Percentiles rank a stretch among this genome's conserved stretches.
These are phyloP conservation scores for Perca schrenkii DNA, from an alignment of 2,113 vertebrate genomes.

Conservation along the genomic window DNA sequence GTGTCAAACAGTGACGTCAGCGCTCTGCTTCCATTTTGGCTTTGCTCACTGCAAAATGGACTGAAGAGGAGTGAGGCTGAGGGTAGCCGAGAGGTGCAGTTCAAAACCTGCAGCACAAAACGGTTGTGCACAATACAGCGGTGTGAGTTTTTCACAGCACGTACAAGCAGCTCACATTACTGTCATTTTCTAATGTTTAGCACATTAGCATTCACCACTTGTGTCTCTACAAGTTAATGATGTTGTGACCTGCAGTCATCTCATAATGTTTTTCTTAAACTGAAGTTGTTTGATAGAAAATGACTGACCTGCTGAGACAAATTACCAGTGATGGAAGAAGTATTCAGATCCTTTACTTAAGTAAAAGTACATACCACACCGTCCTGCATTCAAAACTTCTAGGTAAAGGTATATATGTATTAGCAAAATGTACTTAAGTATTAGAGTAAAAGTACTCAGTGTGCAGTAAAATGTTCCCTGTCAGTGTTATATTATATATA, in stretches of 20 bases:
- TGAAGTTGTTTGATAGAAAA: slow-evolving; percentile 21
- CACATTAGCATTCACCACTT: slow-evolving; percentile 4
- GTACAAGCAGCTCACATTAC: background rate
- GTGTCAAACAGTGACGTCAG: slow-evolving; percentile 70
- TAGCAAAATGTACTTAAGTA: no score
- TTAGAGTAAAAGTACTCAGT: background rate
- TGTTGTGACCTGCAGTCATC: slow-evolving; percentile 1
- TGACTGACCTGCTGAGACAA: background rate
- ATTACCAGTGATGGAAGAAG: no score
- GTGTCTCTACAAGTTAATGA: background rate
- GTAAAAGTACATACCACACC: no score
- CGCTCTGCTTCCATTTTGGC: slow-evolving; percentile 73
- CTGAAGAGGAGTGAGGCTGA: slow-evolving; percentile 42
- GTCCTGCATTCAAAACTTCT: no score
- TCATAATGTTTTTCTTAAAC: background rate
- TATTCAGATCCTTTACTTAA: no score
- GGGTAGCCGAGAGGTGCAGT: slow-evolving; percentile 29
- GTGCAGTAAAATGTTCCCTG: background rate
- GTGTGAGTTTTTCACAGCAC: background rate
- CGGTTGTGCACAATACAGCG: background rate
- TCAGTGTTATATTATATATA: no score
- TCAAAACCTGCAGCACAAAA: slow-evolving; percentile 5
- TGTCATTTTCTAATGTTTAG: background rate
- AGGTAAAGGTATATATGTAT: no score
- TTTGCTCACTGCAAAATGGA: slow-evolving; percentile 55